These are phyloP conservation scores for Hydractinia symbiolongicarpus DNA, from an alignment of 30 jellyfish, hydroid and myxozoan genomes.

Conservation along the genomic window DNA sequence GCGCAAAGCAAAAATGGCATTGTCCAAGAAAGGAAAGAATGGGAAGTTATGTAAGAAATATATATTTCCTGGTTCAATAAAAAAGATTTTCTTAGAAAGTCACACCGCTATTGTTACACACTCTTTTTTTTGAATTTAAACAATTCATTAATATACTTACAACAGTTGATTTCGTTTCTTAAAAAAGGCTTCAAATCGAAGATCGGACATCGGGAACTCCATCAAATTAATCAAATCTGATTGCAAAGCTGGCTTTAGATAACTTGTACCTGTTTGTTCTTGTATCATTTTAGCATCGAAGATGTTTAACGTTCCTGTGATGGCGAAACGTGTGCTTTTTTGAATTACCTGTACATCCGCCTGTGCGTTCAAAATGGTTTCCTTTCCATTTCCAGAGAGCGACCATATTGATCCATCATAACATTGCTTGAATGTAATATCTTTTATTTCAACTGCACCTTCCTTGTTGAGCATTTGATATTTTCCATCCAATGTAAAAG, in stretches of 20 bases:
- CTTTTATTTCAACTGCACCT: neutral
- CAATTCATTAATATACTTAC: neutral
- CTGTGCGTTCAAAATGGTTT: neutral
- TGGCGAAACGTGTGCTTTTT: neutral
- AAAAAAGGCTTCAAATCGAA: neutral
- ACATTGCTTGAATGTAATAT: neutral
- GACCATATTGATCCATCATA: neutral
- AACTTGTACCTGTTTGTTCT: neutral
- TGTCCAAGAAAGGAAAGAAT: neutral
- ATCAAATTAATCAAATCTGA: neutral
- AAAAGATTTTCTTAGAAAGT: too few relatives aligned
- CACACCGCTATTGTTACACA: too few relatives aligned
- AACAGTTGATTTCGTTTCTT: neutral
- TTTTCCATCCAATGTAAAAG: neutral
- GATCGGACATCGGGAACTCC: neutral
- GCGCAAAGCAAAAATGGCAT: too few relatives aligned
- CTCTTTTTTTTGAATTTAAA: too few relatives aligned
- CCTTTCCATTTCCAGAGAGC: constrained; percentile 9
- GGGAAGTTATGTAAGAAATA: neutral
- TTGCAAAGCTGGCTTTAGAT: neutral
- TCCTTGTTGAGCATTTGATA: neutral
- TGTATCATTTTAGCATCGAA: constrained; percentile 2
- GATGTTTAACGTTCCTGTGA: constrained; percentile 1
- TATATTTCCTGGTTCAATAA: too few relatives aligned
- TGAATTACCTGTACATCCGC: neutral